Conservation (phyloP, 2,888 invertebrate genomes). For the Rotaria macrura region DNA sequence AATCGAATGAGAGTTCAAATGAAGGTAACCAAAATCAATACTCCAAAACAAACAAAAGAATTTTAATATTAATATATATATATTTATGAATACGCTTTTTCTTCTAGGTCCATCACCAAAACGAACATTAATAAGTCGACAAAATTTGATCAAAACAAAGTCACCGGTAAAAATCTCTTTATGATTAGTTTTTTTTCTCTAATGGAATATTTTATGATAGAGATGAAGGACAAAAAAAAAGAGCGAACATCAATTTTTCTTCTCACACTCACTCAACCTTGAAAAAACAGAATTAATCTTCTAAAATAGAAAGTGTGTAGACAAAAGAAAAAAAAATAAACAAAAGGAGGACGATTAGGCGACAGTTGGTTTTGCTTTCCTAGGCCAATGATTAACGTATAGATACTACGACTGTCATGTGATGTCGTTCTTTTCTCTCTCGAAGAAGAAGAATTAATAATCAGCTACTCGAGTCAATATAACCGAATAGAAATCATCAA, state of each 20-base stretch:
- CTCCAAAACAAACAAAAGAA: no score
- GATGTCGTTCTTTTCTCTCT: no score
- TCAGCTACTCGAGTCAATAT: no score
- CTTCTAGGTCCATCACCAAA: slow-evolving; percentile 8
- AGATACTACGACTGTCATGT: no score
- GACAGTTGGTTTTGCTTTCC: neutral
- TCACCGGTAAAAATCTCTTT: slow-evolving; percentile 17
- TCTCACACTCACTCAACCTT: neutral
- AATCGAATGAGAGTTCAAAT: neutral
- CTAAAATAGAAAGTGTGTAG: neutral
- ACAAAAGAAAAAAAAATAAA: neutral
- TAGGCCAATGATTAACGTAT: no score
- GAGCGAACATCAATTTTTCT: no score
- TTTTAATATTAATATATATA: neutral
- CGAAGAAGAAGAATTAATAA: no score
- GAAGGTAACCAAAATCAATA: neutral
- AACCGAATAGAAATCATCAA: no score
- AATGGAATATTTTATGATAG: no score
- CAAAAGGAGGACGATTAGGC: neutral
- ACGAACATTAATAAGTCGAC: slow-evolving; percentile 14
- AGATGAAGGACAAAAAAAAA: no score
- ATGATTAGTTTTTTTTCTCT: no score
- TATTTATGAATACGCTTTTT: neutral
- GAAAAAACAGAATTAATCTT: neutral
- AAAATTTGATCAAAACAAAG: slow-evolving; percentile 19